Evolutionary conservation across 2,888 invertebrate species (phyloP), one percentile per base, ranked within the genome.

Genomic region (Trissolcus brochymenae): DNA sequence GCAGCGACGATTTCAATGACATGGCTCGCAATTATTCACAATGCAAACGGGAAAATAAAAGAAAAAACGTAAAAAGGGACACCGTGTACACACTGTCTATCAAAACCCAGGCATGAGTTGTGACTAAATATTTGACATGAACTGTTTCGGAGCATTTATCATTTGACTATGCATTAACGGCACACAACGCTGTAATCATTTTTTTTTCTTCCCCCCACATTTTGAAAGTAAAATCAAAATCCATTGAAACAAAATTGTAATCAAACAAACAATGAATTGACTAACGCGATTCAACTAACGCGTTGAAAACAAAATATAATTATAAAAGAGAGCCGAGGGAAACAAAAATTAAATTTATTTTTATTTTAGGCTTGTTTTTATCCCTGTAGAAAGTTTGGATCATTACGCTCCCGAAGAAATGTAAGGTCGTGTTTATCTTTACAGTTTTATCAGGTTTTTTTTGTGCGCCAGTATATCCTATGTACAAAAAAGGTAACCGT

Each of bases 1-100:
- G 76, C 53, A 68, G 19, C 66, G 35, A 61, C 72, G 61, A 73
- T 70, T 79, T 67, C 60, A 67, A 68, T 76, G 73, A 57, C 70
- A 64, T 57, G 66, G 14, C n/a, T 14, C 16, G 16, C 46, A 46
- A 46, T 46, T 46, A 35, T 46, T 46, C 16, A 46, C 46, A 46
- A 16, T 46, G 16, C 46, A 46, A 46, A 9, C 50, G 35, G 35
- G n/a, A 16, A 46, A 21, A 16, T 50, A 29, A 25, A 35, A 49
- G 14, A 49, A 6, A 56, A 67, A 59, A 77, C 16, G 46, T 14
- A 77, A 72, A 35, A 35, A 35, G 35, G 35, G 35, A 35, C 35
- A 35, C 35, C 53, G 62, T 56, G 25, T 66, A 67, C 62, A 62
- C 50, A 41, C 73, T 67, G 50, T 70, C 60, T 70, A 66, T 68